These are phyloP conservation scores for Ptychoptera albimana DNA, from an alignment of 2,888 invertebrate species.

Conservation along the genomic window DNA sequence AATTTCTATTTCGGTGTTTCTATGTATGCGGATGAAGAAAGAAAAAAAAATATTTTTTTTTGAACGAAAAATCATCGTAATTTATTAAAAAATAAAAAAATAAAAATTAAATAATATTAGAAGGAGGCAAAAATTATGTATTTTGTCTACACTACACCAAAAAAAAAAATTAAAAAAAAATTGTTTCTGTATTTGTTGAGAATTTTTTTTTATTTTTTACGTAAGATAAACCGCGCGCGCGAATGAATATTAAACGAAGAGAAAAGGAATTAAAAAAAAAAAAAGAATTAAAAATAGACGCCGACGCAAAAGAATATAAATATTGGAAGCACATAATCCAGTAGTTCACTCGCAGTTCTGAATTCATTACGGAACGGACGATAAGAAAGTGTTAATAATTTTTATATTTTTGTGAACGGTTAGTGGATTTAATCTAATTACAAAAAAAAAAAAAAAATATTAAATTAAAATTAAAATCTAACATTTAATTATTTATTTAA, in stretches of 20 bases:
- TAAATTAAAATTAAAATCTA: not conserved
- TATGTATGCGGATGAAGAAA: too few species aligned
- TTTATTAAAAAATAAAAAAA: too few species aligned
- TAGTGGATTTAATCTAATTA: constrained; percentile 16
- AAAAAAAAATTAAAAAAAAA: not conserved
- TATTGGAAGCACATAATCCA: constrained; percentile 29
- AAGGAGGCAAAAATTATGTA: not conserved
- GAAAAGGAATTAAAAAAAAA: too few species aligned
- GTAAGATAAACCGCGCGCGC: not conserved
- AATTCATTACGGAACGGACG: constrained; percentile 14
- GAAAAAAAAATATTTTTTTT: too few species aligned
- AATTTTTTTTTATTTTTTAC: constrained; percentile 11
- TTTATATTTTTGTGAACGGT: constrained; percentile 25
- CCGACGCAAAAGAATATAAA: constrained; percentile 24
- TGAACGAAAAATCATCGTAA: too few species aligned
- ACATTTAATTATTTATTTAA: not conserved
- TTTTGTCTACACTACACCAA: not conserved
- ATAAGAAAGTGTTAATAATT: constrained; percentile 31
- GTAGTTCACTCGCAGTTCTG: constrained; percentile 32
- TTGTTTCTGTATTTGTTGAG: constrained; percentile 6
- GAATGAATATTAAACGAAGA: not conserved
- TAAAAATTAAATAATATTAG: too few species aligned
- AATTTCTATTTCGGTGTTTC: too few species aligned
- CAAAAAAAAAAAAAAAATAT: too few species aligned
- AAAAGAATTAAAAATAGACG: not conserved